Percentiles rank a stretch among this genome's conserved stretches.
Conservation (phyloP, 2,888 invertebrate genomes). For the Eupithecia abbreviata region DNA sequence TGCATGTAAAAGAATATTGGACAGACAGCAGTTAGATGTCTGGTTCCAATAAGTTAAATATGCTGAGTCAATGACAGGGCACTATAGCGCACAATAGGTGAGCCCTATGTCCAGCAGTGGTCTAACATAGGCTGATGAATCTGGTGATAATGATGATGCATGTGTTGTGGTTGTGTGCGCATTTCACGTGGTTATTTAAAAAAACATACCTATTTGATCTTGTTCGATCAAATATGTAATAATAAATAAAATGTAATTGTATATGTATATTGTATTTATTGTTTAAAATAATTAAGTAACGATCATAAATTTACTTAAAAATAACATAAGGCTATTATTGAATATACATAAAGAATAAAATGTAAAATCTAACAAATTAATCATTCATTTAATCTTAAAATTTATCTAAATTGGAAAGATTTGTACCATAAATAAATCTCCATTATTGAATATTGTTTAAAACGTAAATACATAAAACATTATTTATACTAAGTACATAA, state of each 20-base stretch:
- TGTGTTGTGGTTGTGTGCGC: too few relatives aligned
- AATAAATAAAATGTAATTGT: not conserved
- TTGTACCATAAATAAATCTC: conserved; percentile 41
- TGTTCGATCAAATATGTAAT: not conserved
- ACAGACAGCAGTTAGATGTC: too few relatives aligned
- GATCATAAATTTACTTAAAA: conserved; percentile 19
- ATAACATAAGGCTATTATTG: not conserved
- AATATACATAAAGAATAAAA: conserved; percentile 1
- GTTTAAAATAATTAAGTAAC: conserved; percentile 27
- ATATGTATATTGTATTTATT: conserved; percentile 34
- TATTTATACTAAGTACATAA: not conserved
- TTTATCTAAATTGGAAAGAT: conserved; percentile 14
- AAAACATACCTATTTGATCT: not conserved
- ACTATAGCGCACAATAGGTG: too few relatives aligned
- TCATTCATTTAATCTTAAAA: not conserved
- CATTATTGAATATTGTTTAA: conserved; percentile 13
- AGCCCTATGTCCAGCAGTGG: too few relatives aligned
- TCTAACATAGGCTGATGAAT: too few relatives aligned
- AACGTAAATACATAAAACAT: not conserved
- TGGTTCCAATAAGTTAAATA: too few relatives aligned
- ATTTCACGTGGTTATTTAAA: too few relatives aligned
- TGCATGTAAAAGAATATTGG: too few relatives aligned
- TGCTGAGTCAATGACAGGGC: too few relatives aligned
- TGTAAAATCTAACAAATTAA: conserved; percentile 19
- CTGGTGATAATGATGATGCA: too few relatives aligned